These are phyloP conservation scores for Leptopterna dolabrata DNA, from an alignment of 2,888 invertebrate genomes.

Conservation along the genomic window DNA sequence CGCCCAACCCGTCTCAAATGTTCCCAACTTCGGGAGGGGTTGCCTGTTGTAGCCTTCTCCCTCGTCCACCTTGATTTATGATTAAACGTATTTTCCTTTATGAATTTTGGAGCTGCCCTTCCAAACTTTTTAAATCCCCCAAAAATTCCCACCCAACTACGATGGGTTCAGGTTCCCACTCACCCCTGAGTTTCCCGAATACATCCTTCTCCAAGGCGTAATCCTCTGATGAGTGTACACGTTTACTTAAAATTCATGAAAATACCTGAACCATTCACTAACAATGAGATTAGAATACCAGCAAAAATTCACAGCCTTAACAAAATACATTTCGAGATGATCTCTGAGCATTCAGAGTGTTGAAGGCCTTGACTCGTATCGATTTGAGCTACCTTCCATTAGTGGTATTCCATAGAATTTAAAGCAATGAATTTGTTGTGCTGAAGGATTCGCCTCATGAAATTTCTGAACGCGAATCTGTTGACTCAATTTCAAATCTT, in stretches of 20 bases:
- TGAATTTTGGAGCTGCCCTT: neutral
- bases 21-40: slow-evolving; percentile 45
- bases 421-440: no score
- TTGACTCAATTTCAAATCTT: no score
- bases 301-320: no score
- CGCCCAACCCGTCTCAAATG: slow-evolving; percentile 50
- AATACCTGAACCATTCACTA: no score
- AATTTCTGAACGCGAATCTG: no score
- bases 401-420: neutral
- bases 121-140: neutral
- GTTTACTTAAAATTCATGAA: no score
- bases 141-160: neutral
- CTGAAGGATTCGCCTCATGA: no score
- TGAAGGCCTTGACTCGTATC: neutral
- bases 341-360: neutral
- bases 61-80: neutral
- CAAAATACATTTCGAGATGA: no score
- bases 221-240: no score
- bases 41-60: neutral
- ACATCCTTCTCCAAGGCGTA: neutral
- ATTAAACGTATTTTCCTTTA: neutral
- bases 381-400: neutral
- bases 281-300: no score
- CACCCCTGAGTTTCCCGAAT: neutral
- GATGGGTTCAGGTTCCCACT: neutral